Conservation (phyloP, 2,888 invertebrate species). For the Anthrax anthrax region DNA sequence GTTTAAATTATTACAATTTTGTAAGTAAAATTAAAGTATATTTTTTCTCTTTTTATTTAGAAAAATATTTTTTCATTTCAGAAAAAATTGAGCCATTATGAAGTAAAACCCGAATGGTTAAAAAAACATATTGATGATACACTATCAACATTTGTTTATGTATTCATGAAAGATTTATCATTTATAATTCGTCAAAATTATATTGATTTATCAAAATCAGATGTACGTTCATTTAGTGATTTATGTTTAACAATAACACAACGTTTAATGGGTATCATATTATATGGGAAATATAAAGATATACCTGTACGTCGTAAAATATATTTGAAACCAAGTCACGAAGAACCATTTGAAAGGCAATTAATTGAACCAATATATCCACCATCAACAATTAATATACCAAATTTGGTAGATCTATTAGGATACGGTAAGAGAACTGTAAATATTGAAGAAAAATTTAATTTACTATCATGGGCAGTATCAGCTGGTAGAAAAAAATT, state of each 20-base stretch:
- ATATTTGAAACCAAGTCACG: conserved; percentile 7
- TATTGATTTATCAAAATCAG: conserved; percentile 7
- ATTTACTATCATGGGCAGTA: conserved; percentile 6
- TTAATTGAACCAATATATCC: conserved; percentile 5
- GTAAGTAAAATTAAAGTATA: conserved; percentile 3
- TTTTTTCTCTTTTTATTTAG: background rate
- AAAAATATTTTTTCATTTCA: background rate
- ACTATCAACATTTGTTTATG: conserved; percentile 1
- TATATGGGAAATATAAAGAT: background rate
- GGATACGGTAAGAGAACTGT: background rate
- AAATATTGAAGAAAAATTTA: background rate
- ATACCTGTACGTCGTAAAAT: conserved; percentile 1
- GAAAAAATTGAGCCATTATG: background rate
- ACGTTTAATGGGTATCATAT: conserved; percentile 7
- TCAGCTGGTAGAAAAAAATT: conserved; percentile 1
- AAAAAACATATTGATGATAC: conserved; percentile 7
- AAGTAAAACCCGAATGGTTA: conserved; percentile 6
- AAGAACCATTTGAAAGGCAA: conserved; percentile 5
- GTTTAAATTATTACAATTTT: conserved; percentile 6
- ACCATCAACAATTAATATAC: background rate
- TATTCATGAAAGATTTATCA: conserved; percentile 2
- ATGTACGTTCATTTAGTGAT: conserved; percentile 5
- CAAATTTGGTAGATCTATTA: conserved; percentile 3
- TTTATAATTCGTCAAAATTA: conserved; percentile 5
- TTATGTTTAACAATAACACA: conserved; percentile 6